phyloP scores from a whole-genome alignment of 2,797 vertebrate species.

The Cirrhinus molitorella region DNA sequence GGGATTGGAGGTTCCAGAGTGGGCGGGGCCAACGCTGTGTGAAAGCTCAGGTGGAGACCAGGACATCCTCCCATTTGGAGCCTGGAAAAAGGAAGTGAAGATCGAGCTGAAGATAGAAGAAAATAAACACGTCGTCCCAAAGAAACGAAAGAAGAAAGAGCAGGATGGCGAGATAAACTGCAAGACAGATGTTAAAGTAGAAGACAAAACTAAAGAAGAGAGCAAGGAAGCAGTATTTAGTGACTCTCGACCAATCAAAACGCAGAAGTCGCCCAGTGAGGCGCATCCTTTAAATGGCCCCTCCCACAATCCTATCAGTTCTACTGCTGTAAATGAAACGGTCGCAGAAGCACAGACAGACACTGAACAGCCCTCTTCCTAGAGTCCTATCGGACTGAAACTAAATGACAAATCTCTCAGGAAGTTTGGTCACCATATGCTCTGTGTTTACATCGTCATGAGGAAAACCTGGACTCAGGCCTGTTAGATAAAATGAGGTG shows the following conservation, averaged over 20 bases:
- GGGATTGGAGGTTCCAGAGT: slow-evolving; percentile 87
- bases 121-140: slow-evolving; percentile 61
- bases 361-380: not conserved
- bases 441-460: not conserved
- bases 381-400: not conserved
- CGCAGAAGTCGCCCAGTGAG: not conserved
- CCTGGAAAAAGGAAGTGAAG: slow-evolving; percentile 61
- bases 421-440: not conserved
- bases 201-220: slow-evolving; percentile 64
- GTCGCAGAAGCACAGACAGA: not conserved
- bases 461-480: not conserved
- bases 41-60: slow-evolving; percentile 67
- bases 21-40: slow-evolving; percentile 85
- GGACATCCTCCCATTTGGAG: slow-evolving; percentile 41
- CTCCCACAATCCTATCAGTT: not conserved
- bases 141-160: slow-evolving; percentile 49
- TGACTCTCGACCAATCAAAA: slow-evolving; percentile 16
- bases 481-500: not conserved
- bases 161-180: slow-evolving; percentile 38
- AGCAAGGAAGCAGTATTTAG: not conserved
- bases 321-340: not conserved
- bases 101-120: slow-evolving; percentile 65
- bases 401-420: slow-evolving; percentile 5
- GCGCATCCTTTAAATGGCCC: not conserved
- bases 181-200: slow-evolving; percentile 59